Evolutionary conservation across 2,888 invertebrate species (phyloP).

Genomic region (Furcula furcula): DNA sequence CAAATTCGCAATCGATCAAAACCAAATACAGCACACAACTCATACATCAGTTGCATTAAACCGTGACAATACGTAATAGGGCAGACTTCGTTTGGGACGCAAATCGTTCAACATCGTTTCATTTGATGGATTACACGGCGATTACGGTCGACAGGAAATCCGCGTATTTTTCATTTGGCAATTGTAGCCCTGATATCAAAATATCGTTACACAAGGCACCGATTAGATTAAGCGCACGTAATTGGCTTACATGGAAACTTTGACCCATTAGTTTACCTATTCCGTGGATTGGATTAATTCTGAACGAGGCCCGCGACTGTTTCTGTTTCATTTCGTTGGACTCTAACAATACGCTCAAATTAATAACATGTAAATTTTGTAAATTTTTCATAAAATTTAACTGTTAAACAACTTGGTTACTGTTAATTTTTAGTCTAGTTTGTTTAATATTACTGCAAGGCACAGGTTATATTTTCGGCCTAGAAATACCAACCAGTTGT

Average conservation of each 20-base stretch:
- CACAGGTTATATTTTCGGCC: no score
- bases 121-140: slow-evolving; percentile 74
- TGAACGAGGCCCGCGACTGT: slow-evolving; percentile 51
- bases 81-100: slow-evolving; percentile 39
- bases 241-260: slow-evolving; percentile 76
- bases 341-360: slow-evolving; percentile 53
- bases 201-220: slow-evolving; percentile 70
- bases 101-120: slow-evolving; percentile 57
- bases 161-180: slow-evolving; percentile 78
- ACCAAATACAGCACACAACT: slow-evolving; percentile 44
- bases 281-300: slow-evolving; percentile 66
- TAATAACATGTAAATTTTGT: no score
- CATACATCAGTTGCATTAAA: slow-evolving; percentile 57
- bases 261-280: slow-evolving; percentile 57
- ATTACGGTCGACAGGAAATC: slow-evolving; percentile 74
- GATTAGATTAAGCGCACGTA: slow-evolving; percentile 76
- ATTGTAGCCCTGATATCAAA: slow-evolving; percentile 66
- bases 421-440: no score
- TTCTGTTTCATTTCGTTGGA: slow-evolving; percentile 57
- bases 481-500: no score
- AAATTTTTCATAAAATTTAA: no score
- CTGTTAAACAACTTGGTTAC: no score
- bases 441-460: no score
- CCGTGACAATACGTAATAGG: slow-evolving; percentile 69
- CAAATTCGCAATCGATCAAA: slow-evolving; percentile 44